Evolutionary conservation across 2,797 vertebrate species (phyloP).

Genomic region (Graptemys geographica): DNA sequence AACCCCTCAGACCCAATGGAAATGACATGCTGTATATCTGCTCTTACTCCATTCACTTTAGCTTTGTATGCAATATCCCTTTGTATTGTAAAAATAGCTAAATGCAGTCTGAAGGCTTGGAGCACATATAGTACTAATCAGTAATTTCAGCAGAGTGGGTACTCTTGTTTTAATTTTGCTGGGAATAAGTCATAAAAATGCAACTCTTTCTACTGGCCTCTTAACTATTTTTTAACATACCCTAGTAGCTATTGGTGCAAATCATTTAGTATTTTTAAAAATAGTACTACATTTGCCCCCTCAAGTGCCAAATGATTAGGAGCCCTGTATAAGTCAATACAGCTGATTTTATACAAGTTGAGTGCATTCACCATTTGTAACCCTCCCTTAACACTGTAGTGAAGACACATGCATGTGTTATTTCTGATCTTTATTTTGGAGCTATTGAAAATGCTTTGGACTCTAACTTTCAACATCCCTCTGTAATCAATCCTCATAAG

Average conservation of each 20-base stretch:
- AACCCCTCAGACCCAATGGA: background rate
- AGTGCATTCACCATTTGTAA: background rate
- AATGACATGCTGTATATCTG: background rate
- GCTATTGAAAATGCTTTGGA: background rate
- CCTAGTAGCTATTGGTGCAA: background rate
- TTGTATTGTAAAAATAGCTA: background rate
- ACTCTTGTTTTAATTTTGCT: constrained; percentile 10
- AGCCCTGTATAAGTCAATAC: background rate
- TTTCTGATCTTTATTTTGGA: background rate
- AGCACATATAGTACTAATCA: background rate
- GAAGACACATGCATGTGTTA: background rate
- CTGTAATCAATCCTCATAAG: background rate
- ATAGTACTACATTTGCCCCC: background rate
- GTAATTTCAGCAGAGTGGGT: background rate
- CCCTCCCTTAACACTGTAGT: background rate
- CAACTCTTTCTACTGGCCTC: background rate
- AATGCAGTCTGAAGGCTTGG: background rate
- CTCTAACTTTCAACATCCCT: background rate
- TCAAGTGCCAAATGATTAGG: background rate
- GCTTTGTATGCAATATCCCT: background rate
- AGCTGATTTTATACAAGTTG: background rate
- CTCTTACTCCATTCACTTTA: background rate
- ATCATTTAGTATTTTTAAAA: background rate
- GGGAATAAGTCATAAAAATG: background rate
- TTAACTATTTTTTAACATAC: background rate